These are phyloP conservation scores for Battus philenor DNA, from an alignment of 1,140 invertebrate genomes.

Conservation along the genomic window DNA sequence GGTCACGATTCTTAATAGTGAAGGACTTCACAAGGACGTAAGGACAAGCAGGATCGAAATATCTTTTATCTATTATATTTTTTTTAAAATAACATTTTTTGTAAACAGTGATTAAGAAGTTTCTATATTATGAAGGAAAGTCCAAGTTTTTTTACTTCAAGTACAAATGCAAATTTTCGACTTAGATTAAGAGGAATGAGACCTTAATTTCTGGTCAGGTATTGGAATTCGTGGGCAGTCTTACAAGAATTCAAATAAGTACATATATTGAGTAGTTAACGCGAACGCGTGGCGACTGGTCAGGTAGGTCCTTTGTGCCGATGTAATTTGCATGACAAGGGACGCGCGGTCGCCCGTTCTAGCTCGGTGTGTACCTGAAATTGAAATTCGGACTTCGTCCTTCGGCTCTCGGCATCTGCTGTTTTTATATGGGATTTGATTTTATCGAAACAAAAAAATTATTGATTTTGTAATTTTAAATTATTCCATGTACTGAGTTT, in stretches of 20 bases:
- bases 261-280: not conserved
- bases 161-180: too few relatives aligned
- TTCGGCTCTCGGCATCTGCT: not conserved
- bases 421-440: constrained; percentile 1
- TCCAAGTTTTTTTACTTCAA: too few relatives aligned
- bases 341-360: constrained; percentile 7
- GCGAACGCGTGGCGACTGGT: constrained; percentile 1
- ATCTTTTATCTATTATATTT: too few relatives aligned
- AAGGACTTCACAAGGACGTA: too few relatives aligned
- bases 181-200: too few relatives aligned
- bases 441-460: constrained; percentile 1
- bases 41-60: too few relatives aligned
- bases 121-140: too few relatives aligned
- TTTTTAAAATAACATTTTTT: too few relatives aligned
- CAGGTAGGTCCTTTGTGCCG: constrained; percentile 10
- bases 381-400: constrained; percentile 9
- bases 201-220: constrained; percentile 2
- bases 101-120: too few relatives aligned
- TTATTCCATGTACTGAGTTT: too few relatives aligned
- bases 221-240: constrained; percentile 4
- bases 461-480: too few relatives aligned
- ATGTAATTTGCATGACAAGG: constrained; percentile 9
- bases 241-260: constrained; percentile 5
- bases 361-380: constrained; percentile 1
- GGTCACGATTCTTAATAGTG: too few relatives aligned